Base-by-base conservation (phyloP, 2,888 invertebrate species). In the Campoletis raptor region DNA sequence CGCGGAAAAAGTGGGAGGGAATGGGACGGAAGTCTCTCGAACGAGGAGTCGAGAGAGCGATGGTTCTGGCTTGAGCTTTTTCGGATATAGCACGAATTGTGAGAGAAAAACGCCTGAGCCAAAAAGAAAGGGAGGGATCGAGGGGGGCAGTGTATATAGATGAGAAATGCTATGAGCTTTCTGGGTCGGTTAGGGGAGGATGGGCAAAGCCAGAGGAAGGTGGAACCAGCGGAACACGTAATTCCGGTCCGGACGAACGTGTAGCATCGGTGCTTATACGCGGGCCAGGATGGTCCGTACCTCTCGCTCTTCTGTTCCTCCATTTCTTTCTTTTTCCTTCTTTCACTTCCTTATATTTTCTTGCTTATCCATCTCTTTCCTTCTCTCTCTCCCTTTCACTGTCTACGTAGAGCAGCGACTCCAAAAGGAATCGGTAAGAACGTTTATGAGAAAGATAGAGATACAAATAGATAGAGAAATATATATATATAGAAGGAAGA, bases 1-100 rank as follows among this genome's bases (percentile, higher is more conserved):
- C 12, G 21, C 12, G 45, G 18, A 54, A 66, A 57, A 66, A 52
- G 36, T 24, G 18, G 69, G 30, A 70, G 67, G 70, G 54, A 42
- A 81, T 48, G 54, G 52, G 67, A 78, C 77, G 52, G 48, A 67
- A 82, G 74, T 77, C 36, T 84, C 48, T 54, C 54, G 77, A 86
- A 80, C 67, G 86, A 83, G 81, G 86, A 76, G 85, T 52, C 83
- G 83, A 81, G 72, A 81, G 86, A 86, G 85, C 85, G 86, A 87
- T 87, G 72, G 67, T 48, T 82, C 30, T 36, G 48, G 81, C 81
- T 77, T 66, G 77, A 85, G 73, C 48, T 82, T 36, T 37, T 45
- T 64, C 24, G 85, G 79, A 37, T 79, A 36, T 74, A 74, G 52
- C 69, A 40, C 79, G 67, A 52, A 74, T 69, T 72, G 57, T 69